Evolutionary conservation across 2,888 invertebrate genomes (phyloP).

Genomic region (Amphimallon solstitiale): DNA sequence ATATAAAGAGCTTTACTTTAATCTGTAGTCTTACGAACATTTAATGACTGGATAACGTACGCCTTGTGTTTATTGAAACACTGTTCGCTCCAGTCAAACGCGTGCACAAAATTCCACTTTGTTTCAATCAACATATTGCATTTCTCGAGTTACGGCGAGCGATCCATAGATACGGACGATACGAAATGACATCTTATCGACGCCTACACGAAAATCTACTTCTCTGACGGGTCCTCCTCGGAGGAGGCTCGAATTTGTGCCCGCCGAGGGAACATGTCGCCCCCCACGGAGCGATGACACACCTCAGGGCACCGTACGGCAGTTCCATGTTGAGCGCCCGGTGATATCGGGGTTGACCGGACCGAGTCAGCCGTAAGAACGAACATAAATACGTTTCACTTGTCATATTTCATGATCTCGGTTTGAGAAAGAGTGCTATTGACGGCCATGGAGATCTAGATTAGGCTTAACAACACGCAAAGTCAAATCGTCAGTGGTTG

Average conservation of each 20-base stretch:
- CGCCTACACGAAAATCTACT: no score
- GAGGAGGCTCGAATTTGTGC: background rate
- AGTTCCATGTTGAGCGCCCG: background rate
- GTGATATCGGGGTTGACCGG: conserved; percentile 1
- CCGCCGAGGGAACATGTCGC: background rate
- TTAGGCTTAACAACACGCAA: conserved; percentile 17
- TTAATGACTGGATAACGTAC: no score
- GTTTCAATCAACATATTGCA: no score
- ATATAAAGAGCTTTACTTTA: no score
- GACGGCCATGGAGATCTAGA: conserved; percentile 21
- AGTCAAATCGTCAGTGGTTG: conserved; percentile 11
- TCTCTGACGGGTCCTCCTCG: no score
- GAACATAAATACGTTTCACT: conserved; percentile 15
- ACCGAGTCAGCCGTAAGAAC: background rate
- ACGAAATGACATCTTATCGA: no score
- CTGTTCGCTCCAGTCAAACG: no score
- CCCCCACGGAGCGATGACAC: conserved; percentile 21
- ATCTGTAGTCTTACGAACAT: no score
- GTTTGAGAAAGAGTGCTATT: conserved; percentile 13
- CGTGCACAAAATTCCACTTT: no score
- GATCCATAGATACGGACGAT: no score
- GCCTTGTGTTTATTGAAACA: no score
- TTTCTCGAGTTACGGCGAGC: no score
- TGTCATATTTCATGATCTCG: conserved; percentile 24
- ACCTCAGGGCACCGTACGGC: background rate